Evolutionary conservation across 2,888 invertebrate genomes (phyloP).

Genomic region (Spialia ferax): DNA sequence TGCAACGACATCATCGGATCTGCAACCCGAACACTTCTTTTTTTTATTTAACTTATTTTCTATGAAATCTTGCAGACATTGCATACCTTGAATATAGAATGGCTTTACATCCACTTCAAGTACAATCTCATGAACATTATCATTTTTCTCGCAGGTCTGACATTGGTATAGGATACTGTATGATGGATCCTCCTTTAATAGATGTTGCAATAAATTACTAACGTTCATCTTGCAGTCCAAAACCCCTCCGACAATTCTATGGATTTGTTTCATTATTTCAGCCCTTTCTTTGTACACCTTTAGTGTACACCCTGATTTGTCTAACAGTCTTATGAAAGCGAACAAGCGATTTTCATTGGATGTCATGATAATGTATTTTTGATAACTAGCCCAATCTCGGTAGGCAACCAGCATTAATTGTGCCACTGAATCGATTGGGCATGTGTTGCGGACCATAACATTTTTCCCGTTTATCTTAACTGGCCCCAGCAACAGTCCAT

Average conservation of each 20-base stretch:
- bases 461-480: not conserved
- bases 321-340: not conserved
- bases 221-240: constrained; percentile 4
- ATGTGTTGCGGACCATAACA: not conserved
- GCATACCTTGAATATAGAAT: not conserved
- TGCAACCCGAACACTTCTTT: not conserved
- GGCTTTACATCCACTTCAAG: not conserved
- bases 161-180: not conserved
- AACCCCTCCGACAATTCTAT: not conserved
- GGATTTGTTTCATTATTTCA: not conserved
- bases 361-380: not conserved
- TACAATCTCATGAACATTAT: not conserved
- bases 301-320: not conserved
- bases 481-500: not conserved
- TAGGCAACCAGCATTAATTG: not conserved
- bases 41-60: not conserved
- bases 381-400: not conserved
- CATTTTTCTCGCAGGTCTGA: not conserved
- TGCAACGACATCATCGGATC: not conserved
- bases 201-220: not conserved
- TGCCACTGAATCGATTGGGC: not conserved
- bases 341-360: not conserved
- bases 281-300: not conserved
- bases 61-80: not conserved
- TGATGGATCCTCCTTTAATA: not conserved